These are phyloP conservation scores for Aphodius sticticus DNA, from an alignment of 2,888 invertebrate species.

Conservation along the genomic window DNA sequence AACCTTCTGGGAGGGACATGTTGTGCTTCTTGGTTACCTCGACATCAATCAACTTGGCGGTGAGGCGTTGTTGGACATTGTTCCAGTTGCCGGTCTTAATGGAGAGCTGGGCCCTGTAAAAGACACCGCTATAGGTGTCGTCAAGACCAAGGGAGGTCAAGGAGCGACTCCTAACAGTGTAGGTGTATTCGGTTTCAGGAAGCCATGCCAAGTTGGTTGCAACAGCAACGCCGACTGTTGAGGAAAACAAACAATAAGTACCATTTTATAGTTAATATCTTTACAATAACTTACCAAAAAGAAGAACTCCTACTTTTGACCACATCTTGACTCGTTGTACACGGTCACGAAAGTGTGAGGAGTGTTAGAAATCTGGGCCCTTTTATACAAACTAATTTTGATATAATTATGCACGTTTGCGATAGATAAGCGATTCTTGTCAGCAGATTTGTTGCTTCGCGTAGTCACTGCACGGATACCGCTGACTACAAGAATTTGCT, in stretches of 20 bases:
- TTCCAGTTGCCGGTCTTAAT: slow-evolving; percentile 65
- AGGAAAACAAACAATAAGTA: not conserved
- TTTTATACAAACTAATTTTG: not conserved
- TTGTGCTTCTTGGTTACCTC: slow-evolving; percentile 68
- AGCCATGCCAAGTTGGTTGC: slow-evolving; percentile 64
- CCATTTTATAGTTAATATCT: not conserved
- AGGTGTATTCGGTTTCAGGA: slow-evolving; percentile 66
- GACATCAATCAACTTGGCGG: slow-evolving; percentile 59
- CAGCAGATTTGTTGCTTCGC: not conserved
- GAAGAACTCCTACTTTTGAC: slow-evolving; percentile 5
- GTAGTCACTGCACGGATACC: not conserved
- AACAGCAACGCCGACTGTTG: slow-evolving; percentile 53
- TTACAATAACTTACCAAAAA: not conserved
- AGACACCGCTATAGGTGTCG: slow-evolving; percentile 64
- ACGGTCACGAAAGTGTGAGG: slow-evolving; percentile 4
- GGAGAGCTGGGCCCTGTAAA: slow-evolving; percentile 65
- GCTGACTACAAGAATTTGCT: not conserved
- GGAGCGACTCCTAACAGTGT: slow-evolving; percentile 65
- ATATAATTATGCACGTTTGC: not conserved
- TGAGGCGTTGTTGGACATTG: slow-evolving; percentile 62
- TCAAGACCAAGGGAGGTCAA: slow-evolving; percentile 66
- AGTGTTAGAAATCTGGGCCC: not conserved
- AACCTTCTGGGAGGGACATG: slow-evolving; percentile 61
- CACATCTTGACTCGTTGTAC: slow-evolving; percentile 12
- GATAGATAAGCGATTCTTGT: not conserved